Percentiles rank a stretch among this genome's conserved stretches.
These are phyloP conservation scores for Galleria mellonella DNA, from an alignment of 1,140 invertebrate genomes.

Conservation along the genomic window DNA sequence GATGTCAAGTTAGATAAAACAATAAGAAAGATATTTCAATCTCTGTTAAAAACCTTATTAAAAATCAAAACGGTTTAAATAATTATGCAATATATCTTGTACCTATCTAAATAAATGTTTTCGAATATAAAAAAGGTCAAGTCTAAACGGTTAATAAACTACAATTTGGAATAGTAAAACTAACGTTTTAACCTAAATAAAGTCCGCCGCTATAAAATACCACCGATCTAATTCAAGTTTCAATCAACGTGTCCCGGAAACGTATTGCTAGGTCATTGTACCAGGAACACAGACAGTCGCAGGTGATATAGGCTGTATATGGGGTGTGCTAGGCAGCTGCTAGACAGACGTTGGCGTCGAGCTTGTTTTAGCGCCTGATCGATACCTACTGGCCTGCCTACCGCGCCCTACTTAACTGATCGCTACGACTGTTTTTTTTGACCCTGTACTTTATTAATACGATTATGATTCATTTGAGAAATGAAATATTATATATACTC, in stretches of 20 bases:
- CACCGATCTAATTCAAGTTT: slow-evolving; percentile 27
- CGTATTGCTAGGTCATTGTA: slow-evolving; percentile 51
- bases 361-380: slow-evolving; percentile 63
- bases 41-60: no score
- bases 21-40: no score
- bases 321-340: slow-evolving; percentile 39
- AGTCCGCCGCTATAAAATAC: no score
- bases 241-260: slow-evolving; percentile 33
- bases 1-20: no score
- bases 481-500: no score
- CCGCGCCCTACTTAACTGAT: slow-evolving; percentile 55
- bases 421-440: slow-evolving; percentile 46
- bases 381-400: slow-evolving; percentile 45
- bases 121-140: no score
- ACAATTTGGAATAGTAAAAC: slow-evolving; percentile 3
- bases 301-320: slow-evolving; percentile 36
- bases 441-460: no score
- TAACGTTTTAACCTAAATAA: slow-evolving; percentile 19
- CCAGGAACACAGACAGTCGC: slow-evolving; percentile 27
- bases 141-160: neutral
- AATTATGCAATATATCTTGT: no score
- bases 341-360: slow-evolving; percentile 42
- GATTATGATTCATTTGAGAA: slow-evolving; percentile 14
- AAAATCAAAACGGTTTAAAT: no score
- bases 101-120: no score